Evolutionary conservation across 2,888 invertebrate species (phyloP).

Genomic region (Harpagoxenus sublaevis): DNA sequence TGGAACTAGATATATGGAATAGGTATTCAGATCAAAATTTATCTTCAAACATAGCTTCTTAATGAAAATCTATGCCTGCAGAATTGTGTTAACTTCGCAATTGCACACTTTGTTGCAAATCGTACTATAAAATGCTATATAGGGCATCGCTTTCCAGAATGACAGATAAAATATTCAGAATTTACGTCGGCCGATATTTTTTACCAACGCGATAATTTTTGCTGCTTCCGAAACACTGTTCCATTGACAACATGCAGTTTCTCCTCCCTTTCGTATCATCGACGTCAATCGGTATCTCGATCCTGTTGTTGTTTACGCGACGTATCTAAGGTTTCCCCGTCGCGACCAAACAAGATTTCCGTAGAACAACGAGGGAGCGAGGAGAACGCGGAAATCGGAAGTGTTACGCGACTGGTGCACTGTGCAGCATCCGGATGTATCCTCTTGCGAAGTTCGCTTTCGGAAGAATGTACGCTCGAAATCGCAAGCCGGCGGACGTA

Average conservation of each 20-base stretch:
- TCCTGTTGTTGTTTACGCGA: conserved; percentile 54
- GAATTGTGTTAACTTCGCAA: neutral
- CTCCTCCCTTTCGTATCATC: neutral
- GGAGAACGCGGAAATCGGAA: conserved; percentile 9
- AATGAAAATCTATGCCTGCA: neutral
- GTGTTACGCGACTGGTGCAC: conserved; percentile 28
- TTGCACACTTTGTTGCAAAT: neutral
- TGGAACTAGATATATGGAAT: no score
- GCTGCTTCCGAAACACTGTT: neutral
- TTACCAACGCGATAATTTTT: conserved; percentile 7
- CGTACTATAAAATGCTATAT: neutral
- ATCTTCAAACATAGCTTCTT: neutral
- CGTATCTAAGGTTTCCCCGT: conserved; percentile 31
- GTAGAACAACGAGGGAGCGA: conserved; percentile 27
- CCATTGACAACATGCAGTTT: neutral
- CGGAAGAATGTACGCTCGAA: conserved; percentile 33
- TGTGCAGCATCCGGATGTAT: conserved; percentile 7
- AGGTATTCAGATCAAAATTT: neutral
- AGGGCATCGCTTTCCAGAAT: neutral
- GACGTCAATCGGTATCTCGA: conserved; percentile 27
- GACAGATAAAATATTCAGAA: neutral
- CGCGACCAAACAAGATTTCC: conserved; percentile 44
- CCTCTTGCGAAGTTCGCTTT: neutral
- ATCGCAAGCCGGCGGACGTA: conserved; percentile 46
- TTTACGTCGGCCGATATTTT: conserved; percentile 12